Percentiles rank a stretch among this genome's conserved stretches.
phyloP scores from a whole-genome alignment of 2,113 vertebrate species.

The Eubucco bourcierii region DNA sequence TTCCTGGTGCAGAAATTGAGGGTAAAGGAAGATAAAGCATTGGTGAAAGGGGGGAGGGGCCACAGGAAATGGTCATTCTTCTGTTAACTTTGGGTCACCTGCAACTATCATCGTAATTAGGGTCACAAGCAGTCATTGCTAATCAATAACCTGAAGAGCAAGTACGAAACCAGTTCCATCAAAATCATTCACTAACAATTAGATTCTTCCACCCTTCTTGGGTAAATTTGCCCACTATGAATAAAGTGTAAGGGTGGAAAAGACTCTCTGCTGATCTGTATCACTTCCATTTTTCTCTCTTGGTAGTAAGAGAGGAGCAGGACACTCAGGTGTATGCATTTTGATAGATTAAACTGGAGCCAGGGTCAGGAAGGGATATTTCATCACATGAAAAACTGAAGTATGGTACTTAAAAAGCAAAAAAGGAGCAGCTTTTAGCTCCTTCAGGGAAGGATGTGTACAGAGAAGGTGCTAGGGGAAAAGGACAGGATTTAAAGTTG shows the following conservation, averaged over 20 bases:
- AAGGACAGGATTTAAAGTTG: not conserved
- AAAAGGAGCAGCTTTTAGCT: not conserved
- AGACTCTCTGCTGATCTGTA: not conserved
- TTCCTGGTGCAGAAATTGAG: slow-evolving; percentile 37
- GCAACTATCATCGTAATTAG: slow-evolving; percentile 35
- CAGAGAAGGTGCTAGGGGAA: not conserved
- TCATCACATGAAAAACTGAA: not conserved
- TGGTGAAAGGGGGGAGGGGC: slow-evolving; percentile 32
- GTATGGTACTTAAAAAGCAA: not conserved
- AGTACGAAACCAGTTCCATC: not conserved
- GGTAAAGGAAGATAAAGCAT: slow-evolving; percentile 30
- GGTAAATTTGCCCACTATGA: not conserved
- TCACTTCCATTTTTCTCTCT: not conserved
- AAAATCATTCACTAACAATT: not conserved
- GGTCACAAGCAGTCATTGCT: slow-evolving; percentile 5
- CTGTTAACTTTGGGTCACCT: slow-evolving; percentile 20
- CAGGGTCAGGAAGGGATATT: not conserved
- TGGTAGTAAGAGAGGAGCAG: not conserved
- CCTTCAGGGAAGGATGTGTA: not conserved
- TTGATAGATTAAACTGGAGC: not conserved
- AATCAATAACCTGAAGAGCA: slow-evolving; percentile 11
- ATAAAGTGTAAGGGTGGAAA: not conserved
- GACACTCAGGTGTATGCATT: not conserved
- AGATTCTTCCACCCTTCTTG: not conserved
- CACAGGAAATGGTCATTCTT: slow-evolving; percentile 37